A percentile compares a stretch with the other conserved stretches of the same genome.
Conservation (phyloP, 1,140 invertebrate genomes). For the Sinonovacula constricta region DNA sequence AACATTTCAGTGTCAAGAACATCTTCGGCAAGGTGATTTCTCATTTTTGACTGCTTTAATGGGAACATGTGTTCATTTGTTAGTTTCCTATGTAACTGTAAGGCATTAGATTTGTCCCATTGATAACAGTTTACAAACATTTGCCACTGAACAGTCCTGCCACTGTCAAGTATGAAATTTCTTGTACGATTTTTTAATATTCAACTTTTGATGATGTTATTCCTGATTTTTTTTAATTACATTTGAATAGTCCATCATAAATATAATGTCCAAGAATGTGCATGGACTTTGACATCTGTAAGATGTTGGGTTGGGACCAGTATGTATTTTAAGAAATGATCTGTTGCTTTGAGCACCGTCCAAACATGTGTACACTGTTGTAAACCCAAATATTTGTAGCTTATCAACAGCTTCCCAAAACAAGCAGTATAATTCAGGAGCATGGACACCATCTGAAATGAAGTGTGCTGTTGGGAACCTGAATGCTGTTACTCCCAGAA, state of each 20-base stretch:
- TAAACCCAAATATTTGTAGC: conserved; percentile 34
- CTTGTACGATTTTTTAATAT: no score
- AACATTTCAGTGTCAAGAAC: not conserved
- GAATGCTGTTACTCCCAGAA: conserved; percentile 50
- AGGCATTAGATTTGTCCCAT: not conserved
- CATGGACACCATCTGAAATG: conserved; percentile 19
- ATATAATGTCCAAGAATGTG: not conserved
- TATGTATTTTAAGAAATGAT: conserved; percentile 35
- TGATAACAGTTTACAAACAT: no score
- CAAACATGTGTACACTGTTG: conserved; percentile 19
- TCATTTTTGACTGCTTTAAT: not conserved
- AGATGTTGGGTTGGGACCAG: not conserved
- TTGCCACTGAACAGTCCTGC: no score
- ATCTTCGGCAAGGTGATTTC: not conserved
- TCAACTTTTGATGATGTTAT: conserved; percentile 16
- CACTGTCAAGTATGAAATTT: no score
- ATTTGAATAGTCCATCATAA: conserved; percentile 34
- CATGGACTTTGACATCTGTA: conserved; percentile 10
- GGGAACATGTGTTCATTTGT: conserved; percentile 1
- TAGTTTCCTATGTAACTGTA: conserved; percentile 7
- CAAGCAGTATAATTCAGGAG: conserved; percentile 33
- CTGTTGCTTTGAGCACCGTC: conserved; percentile 48
- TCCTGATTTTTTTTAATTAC: conserved; percentile 38
- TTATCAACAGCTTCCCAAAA: no score
- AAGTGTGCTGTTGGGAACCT: conserved; percentile 53